Evolutionary conservation across 2,113 vertebrate genomes (phyloP).

Genomic region (Phycodurus eques): DNA sequence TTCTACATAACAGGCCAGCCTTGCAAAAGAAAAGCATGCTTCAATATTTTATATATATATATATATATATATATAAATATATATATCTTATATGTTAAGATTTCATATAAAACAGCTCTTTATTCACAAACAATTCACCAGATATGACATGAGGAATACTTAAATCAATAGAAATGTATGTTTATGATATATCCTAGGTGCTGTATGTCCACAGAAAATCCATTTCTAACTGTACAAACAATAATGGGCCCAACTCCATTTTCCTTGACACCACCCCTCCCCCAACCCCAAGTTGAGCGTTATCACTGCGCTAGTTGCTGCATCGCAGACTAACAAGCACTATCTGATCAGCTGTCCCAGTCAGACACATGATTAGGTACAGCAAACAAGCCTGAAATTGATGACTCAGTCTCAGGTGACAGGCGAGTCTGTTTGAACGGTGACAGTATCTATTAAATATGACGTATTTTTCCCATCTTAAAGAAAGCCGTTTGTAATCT

Average conservation of each 20-base stretch:
- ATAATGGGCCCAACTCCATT: constrained; percentile 92
- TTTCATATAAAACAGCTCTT: constrained; percentile 97
- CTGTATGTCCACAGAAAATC: constrained; percentile 76
- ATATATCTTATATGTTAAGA: constrained; percentile 17
- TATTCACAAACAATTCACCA: constrained; percentile 93
- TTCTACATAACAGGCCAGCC: constrained; percentile 50
- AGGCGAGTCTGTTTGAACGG: constrained; percentile 95
- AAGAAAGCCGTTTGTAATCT: constrained; percentile 97
- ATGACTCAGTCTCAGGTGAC: constrained; percentile 92
- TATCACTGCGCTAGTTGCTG: constrained; percentile 81
- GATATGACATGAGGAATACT: constrained; percentile 90
- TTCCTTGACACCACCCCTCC: constrained; percentile 70
- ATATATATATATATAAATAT: too few relatives aligned
- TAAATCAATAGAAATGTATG: constrained; percentile 98
- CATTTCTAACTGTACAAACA: constrained; percentile 85
- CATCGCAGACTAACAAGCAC: constrained; percentile 88
- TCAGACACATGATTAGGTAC: constrained; percentile 97
- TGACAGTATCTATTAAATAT: constrained; percentile 96
- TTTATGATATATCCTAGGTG: constrained; percentile 77
- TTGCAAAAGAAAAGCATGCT: constrained; percentile 53
- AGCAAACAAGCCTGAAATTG: constrained; percentile 96
- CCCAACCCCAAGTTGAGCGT: background rate
- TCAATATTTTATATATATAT: constrained; percentile 81
- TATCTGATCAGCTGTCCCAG: constrained; percentile 94
- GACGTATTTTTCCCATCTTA: constrained; percentile 95